Evolutionary conservation across 2,113 vertebrate species (phyloP).

Genomic region (Tonatia bakeri): DNA sequence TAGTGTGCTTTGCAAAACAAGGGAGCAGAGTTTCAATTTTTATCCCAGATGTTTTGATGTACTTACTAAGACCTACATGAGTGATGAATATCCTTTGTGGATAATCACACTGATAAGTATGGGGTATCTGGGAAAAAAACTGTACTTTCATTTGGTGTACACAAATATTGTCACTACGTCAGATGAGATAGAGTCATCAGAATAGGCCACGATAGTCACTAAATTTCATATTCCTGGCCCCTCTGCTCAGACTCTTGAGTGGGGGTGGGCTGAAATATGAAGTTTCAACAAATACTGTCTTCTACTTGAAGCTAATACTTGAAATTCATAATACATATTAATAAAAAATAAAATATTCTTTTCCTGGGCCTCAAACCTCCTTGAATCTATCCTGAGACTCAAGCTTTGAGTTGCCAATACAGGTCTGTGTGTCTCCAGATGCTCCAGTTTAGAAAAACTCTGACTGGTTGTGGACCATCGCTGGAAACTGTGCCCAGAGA

Average conservation of each 20-base stretch:
- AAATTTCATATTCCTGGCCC: background rate
- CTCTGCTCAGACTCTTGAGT: background rate
- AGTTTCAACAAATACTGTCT: background rate
- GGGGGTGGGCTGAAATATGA: background rate
- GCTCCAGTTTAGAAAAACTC: rapidly evolving
- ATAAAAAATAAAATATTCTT: background rate
- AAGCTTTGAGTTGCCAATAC: background rate
- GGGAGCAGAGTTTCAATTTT: background rate
- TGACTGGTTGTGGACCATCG: rapidly evolving
- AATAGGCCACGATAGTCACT: background rate
- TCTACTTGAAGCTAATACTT: background rate
- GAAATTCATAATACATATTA: background rate
- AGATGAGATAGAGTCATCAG: background rate
- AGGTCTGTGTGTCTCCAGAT: background rate
- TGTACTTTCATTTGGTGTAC: background rate
- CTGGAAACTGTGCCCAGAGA: background rate
- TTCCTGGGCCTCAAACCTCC: rapidly evolving
- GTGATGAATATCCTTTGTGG: background rate
- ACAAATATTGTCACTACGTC: background rate
- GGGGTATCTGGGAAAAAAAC: no score
- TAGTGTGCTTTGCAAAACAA: background rate
- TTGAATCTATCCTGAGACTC: background rate
- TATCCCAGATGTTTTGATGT: background rate
- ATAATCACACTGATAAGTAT: background rate
- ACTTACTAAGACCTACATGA: background rate